These are phyloP conservation scores for Sanderia malayensis DNA, from an alignment of 30 jellyfish, hydroid and myxozoan species.

Conservation along the genomic window DNA sequence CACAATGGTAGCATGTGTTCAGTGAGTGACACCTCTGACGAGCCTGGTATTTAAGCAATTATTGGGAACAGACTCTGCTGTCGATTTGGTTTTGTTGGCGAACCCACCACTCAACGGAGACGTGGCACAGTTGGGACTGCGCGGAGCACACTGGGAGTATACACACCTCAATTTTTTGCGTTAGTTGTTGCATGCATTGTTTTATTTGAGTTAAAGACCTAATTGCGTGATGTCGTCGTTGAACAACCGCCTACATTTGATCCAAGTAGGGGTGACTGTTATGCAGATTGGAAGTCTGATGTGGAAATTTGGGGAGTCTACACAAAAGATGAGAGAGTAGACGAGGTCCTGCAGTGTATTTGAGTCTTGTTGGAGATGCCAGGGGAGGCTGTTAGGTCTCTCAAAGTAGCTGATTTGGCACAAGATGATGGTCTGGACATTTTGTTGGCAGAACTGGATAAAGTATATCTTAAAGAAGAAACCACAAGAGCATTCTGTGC, in stretches of 20 bases:
- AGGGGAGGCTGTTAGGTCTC: slow-evolving; percentile 18
- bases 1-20: no score
- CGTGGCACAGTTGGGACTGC: no score
- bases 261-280: not conserved
- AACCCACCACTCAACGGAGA: no score
- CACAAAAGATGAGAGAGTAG: slow-evolving; percentile 7
- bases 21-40: no score
- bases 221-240: not conserved
- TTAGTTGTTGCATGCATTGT: no score
- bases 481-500: slow-evolving; percentile 8
- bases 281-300: not conserved
- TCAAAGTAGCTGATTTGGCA: not conserved
- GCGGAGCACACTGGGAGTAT: no score
- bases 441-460: not conserved
- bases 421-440: not conserved
- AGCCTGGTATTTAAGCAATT: no score
- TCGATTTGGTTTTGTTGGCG: no score
- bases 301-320: slow-evolving; percentile 2
- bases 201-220: no score
- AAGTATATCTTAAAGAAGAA: not conserved
- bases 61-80: no score
- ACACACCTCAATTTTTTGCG: no score
- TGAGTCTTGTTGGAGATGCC: not conserved
- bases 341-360: slow-evolving; percentile 6
- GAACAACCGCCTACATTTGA: slow-evolving; percentile 9